A percentile compares a stretch with the other conserved stretches of the same genome.
Evolutionary conservation across 2,888 invertebrate genomes (phyloP).

Genomic region (Calliphora vomitoria): DNA sequence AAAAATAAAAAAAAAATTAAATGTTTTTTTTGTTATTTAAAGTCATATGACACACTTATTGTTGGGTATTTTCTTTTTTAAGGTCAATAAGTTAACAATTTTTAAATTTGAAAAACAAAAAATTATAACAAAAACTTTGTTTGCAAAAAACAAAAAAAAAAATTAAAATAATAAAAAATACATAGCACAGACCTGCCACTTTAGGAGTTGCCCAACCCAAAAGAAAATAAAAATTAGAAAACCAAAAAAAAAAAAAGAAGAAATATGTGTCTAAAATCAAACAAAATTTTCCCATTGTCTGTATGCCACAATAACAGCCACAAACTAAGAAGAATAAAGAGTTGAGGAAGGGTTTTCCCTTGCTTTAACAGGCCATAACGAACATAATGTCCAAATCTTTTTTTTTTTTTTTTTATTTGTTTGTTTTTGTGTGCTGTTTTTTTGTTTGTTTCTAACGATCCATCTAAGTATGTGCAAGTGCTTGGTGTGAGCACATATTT

Average conservation of each 20-base stretch:
- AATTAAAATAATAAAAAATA: constrained; percentile 38
- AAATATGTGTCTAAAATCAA: constrained; percentile 44
- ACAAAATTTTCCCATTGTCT: constrained; percentile 64
- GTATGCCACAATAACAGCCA: constrained; percentile 30
- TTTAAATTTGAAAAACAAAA: constrained; percentile 22
- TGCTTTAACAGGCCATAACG: constrained; percentile 25
- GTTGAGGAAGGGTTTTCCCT: constrained; percentile 59
- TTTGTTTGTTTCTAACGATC: constrained; percentile 14
- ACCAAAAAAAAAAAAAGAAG: constrained; percentile 33
- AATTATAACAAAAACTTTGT: constrained; percentile 38
- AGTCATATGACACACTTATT: constrained; percentile 73
- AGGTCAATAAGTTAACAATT: constrained; percentile 66
- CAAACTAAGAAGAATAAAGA: not conserved
- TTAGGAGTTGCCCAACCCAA: constrained; percentile 72
- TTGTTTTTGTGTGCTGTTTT: not conserved
- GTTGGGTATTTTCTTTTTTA: constrained; percentile 59
- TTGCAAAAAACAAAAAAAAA: constrained; percentile 27
- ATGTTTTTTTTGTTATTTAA: constrained; percentile 52
- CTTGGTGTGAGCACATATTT: not conserved
- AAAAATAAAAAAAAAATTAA: constrained; percentile 51
- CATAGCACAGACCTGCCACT: constrained; percentile 39
- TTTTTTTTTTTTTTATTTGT: no score
- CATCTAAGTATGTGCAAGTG: constrained; percentile 20
- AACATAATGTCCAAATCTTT: constrained; percentile 28
- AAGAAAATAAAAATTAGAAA: constrained; percentile 60